Conservation (phyloP, 2,113 vertebrate genomes). For the Mesocricetus auratus region DNA sequence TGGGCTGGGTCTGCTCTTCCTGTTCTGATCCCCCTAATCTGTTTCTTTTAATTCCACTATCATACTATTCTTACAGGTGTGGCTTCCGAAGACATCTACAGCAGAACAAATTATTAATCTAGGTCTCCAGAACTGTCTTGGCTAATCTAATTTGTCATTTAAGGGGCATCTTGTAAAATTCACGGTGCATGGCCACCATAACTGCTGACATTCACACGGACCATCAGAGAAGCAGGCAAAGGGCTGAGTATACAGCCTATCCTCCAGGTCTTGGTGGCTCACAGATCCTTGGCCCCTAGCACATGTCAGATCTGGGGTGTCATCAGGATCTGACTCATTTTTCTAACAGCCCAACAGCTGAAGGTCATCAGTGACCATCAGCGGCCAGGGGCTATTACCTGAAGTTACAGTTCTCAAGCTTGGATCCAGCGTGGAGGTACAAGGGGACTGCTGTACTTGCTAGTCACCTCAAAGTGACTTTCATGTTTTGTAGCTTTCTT, state of each 20-base stretch:
- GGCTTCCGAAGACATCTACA: not conserved
- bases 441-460: constrained; percentile 37
- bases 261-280: not conserved
- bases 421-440: constrained; percentile 72
- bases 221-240: not conserved
- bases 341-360: not conserved
- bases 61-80: not conserved
- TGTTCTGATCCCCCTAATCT: not conserved
- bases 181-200: fast-evolving
- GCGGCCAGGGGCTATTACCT: constrained; percentile 80
- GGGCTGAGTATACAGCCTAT: not conserved
- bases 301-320: not conserved
- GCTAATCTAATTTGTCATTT: not conserved
- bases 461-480: constrained; percentile 83
- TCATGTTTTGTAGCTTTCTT: constrained; percentile 83
- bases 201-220: too few species aligned
- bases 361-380: not conserved
- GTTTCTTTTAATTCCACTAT: not conserved
- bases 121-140: constrained; percentile 11
- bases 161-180: not conserved
- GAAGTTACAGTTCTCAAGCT: constrained; percentile 75
- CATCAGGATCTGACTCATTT: too few species aligned
- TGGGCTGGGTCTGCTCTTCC: not conserved
- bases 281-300: not conserved
- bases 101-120: not conserved